A percentile compares a stretch with the other conserved stretches of the same genome.
Evolutionary conservation across 2,797 vertebrate genomes (phyloP).

Genomic region (Trachops cirrhosus): DNA sequence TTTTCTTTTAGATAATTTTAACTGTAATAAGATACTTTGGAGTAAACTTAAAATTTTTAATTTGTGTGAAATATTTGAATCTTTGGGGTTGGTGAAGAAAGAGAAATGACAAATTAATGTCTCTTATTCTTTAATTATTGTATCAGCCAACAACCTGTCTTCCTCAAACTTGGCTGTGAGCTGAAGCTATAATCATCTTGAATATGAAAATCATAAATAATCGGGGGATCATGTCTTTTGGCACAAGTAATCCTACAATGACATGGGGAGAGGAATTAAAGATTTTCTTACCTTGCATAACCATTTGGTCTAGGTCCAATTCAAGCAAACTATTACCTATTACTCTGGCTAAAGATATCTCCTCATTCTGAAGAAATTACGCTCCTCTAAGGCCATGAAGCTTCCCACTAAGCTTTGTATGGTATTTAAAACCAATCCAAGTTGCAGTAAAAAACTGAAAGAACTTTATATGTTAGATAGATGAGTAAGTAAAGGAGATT

Average conservation of each 20-base stretch:
- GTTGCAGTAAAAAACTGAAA: not conserved
- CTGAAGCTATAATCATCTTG: not conserved
- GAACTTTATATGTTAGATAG: not conserved
- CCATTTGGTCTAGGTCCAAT: not conserved
- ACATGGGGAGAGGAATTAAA: not conserved
- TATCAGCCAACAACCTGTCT: not conserved
- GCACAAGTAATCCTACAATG: not conserved
- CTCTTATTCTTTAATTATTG: not conserved
- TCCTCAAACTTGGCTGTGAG: not conserved
- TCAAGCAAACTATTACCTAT: not conserved
- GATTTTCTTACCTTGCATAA: not conserved
- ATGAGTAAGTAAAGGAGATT: not conserved
- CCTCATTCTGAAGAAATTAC: constrained; percentile 5
- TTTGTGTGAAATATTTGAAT: not conserved
- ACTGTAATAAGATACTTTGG: not conserved
- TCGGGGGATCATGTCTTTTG: not conserved
- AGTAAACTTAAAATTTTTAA: not conserved
- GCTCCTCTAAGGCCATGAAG: not conserved
- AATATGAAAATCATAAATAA: constrained; percentile 21
- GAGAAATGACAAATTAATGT: not conserved
- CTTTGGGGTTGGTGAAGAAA: not conserved
- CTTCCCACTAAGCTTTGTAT: not conserved
- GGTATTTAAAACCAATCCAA: not conserved
- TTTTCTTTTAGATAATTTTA: constrained; percentile 37
- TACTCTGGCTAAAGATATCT: not conserved